phyloP scores from a whole-genome alignment of 2,888 invertebrate species.

The Meloe dianella region DNA sequence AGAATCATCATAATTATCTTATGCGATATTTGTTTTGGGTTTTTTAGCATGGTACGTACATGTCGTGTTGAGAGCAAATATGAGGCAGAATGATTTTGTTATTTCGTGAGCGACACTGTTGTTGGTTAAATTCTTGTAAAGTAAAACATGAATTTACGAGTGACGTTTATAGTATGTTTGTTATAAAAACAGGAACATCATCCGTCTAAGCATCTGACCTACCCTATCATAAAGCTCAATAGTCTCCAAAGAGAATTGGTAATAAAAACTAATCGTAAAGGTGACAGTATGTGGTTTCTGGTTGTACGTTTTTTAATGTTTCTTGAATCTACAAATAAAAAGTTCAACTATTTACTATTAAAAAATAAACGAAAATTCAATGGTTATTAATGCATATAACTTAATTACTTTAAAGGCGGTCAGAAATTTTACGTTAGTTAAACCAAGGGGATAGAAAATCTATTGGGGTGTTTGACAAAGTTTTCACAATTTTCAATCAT shows the following conservation, averaged over 20 bases:
- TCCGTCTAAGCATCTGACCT: slow-evolving; percentile 50
- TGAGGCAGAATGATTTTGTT: background rate
- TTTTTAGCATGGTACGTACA: background rate
- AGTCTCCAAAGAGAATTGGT: slow-evolving; percentile 53
- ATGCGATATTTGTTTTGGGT: background rate
- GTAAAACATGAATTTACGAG: slow-evolving; percentile 46
- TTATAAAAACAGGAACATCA: slow-evolving; percentile 50
- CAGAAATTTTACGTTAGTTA: slow-evolving; percentile 50
- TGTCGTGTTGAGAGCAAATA: no score
- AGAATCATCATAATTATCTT: background rate
- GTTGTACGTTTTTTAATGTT: slow-evolving; percentile 28
- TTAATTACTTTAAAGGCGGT: slow-evolving; percentile 49
- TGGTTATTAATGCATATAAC: slow-evolving; percentile 28
- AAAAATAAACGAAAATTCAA: background rate
- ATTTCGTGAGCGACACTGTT: background rate
- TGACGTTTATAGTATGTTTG: slow-evolving; percentile 49
- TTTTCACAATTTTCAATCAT: slow-evolving; percentile 1
- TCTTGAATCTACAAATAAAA: slow-evolving; percentile 2
- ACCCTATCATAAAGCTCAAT: slow-evolving; percentile 54
- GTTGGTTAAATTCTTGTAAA: slow-evolving; percentile 28
- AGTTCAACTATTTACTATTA: background rate
- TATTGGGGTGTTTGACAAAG: background rate
- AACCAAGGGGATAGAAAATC: slow-evolving; percentile 29
- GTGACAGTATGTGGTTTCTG: slow-evolving; percentile 47
- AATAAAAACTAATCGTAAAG: slow-evolving; percentile 54